phyloP scores from a whole-genome alignment of 2,113 vertebrate species.

The Paratilapia polleni region DNA sequence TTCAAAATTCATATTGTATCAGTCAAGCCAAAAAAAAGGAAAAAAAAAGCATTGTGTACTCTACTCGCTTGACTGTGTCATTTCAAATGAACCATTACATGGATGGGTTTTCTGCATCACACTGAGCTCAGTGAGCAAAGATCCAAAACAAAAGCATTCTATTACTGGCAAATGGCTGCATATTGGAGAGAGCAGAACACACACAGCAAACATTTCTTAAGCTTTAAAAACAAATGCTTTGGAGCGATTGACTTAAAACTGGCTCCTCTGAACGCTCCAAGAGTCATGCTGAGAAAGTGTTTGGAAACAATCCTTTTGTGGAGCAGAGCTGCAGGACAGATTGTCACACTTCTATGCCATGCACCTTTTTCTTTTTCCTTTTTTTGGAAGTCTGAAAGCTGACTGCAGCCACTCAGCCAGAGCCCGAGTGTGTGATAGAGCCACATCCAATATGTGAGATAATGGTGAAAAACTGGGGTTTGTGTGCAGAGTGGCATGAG shows the following conservation, averaged over 20 bases:
- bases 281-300: conserved; percentile 33
- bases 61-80: conserved; percentile 14
- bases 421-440: background rate
- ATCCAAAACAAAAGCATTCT: conserved; percentile 27
- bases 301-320: conserved; percentile 8
- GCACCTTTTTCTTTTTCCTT: background rate
- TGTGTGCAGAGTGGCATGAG: too few species aligned
- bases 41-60: conserved; percentile 2
- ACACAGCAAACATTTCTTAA: conserved; percentile 5
- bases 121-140: conserved; percentile 32
- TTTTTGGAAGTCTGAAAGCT: background rate
- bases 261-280: conserved; percentile 16
- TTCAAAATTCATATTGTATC: conserved; percentile 1
- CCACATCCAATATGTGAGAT: background rate
- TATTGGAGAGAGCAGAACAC: conserved; percentile 3
- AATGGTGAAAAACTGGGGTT: background rate
- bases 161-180: conserved; percentile 8
- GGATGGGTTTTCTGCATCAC: conserved; percentile 16
- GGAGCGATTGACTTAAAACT: conserved; percentile 28
- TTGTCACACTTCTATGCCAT: conserved; percentile 9
- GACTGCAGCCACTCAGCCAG: background rate
- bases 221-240: conserved; percentile 44
- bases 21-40: background rate
- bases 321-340: conserved; percentile 6
- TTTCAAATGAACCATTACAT: conserved; percentile 27